Evolutionary conservation across 1,140 invertebrate genomes (phyloP), one percentile per base, ranked within the genome.

Genomic region (Gerris buenoi): DNA sequence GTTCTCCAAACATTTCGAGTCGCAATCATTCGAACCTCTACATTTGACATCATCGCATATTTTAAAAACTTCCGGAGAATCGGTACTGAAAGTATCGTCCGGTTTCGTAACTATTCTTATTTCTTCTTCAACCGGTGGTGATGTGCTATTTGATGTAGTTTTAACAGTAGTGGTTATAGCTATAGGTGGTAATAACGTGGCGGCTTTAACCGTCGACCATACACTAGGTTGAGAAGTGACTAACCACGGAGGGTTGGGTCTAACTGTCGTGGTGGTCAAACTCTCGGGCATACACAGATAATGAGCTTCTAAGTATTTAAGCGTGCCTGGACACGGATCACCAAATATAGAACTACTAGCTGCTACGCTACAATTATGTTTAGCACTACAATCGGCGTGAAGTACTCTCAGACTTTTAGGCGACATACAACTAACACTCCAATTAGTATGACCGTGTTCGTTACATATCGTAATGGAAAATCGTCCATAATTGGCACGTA

Each of bases 391-490:
- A 83, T 83, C 89, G 80, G 81, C 86, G 76, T 88, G 88, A 64
- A 92, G 82, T 64, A 91, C 88, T 61, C 88, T 80, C 69, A 90
- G 82, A 65, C 88, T 89, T 74, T 88, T 90, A 25, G 85, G 86
- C 63, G 90, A 90, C 87, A 92, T 93, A 77, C 94, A 97, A 78
- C 95, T 93, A 71, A 96, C 91, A 79, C 91, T 93, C 93, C 93
- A 96, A 73, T 95, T 92, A 22, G 91, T 92, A 79, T 93, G 88
- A 67, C 93, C 93, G 76, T 95, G 90, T 74, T 94, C 91, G 78
- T 97, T 97, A 82, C 94, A 97, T 76, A 96, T 92, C 73, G 91
- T 93, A 78, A 96, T 94, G 67, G 91, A 94, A 80, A 94, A 97
- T 70, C 94, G 84, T 61, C 94, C 94, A 77, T 95, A 97, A 82